Evolutionary conservation across 2,797 vertebrate species (phyloP), one percentile per base, ranked within the genome.

Genomic region (Cercopithecus petaurista): DNA sequence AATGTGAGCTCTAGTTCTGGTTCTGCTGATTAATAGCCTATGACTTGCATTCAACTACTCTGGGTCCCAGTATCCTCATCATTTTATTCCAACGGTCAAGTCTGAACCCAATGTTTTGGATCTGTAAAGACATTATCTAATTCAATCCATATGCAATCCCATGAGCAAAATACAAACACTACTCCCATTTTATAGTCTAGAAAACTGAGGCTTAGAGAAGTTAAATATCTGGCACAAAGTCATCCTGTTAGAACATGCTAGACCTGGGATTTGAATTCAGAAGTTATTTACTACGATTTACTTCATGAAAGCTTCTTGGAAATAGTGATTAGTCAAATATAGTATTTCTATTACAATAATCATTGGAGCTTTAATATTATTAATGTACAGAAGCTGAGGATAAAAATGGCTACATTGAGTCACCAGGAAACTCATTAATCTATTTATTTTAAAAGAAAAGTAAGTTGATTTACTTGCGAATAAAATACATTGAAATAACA

Each of bases 401-500:
- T 13, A 72, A 92, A 92, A 80, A 92, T 39, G 57, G 10, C 79
- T 86, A 50, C 7, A 8, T 0, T 6, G 4, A 48, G 33, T 93
- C 19, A 64, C 76, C 41, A 83, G 41, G 75, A 94, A 95, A 17
- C 33, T 72, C 59, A 88, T 30, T 64, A 72, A 46, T 70, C 26
- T 50, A 79, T 50, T 73, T 79, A 24, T 79, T 55, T 55, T 55
- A 13, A 39, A 80, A 52, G 48, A 36, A 55, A 81, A 81, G 13
- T 55, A 39, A 7, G 11, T 14, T 43, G 36, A 87, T 90, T 94
- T 96, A 77, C 50, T 95, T 90, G 52, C 48, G 55, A 90, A 76
- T 89, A 87, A 95, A 95, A 75, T 6, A 39, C 30, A n/a, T 55
- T 50, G 22, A 82, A 96, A 90, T 82, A 91, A 93, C 46, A 84